Conservation (phyloP, 2,797 vertebrate genomes). For the Helostoma temminkii region DNA sequence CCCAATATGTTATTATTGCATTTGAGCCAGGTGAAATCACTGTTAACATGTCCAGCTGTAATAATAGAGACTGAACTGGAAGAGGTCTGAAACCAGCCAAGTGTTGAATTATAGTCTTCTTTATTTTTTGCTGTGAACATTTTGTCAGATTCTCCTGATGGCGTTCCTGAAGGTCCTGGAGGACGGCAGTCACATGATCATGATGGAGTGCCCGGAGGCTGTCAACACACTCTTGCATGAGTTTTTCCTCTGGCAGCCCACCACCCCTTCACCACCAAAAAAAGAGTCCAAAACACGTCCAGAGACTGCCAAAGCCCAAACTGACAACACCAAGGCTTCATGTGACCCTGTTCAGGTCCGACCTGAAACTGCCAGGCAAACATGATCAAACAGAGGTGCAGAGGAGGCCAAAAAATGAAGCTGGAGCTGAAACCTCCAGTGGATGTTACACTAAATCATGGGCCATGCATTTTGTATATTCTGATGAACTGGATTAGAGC, state of each 20-base stretch:
- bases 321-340: conserved; percentile 35
- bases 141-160: conserved; percentile 90
- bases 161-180: conserved; percentile 96
- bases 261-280: conserved; percentile 62
- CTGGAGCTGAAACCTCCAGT: conserved; percentile 1
- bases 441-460: conserved; percentile 9
- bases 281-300: conserved; percentile 76
- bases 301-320: conserved; percentile 68
- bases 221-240: conserved; percentile 97
- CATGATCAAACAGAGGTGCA: conserved; percentile 18
- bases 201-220: conserved; percentile 95
- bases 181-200: conserved; percentile 98
- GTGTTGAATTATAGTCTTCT: background rate
- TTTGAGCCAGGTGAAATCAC: no score
- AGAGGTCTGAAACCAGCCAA: no score
- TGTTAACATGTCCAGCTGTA: no score
- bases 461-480: no score
- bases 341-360: conserved; percentile 48
- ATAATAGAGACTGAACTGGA: no score
- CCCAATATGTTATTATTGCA: no score
- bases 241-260: conserved; percentile 95
- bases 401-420: conserved; percentile 56
- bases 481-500: conserved; percentile 22
- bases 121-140: background rate
- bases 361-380: conserved; percentile 63